Base-by-base conservation (phyloP, 2,888 invertebrate species). In the Nephrotoma flavescens region DNA sequence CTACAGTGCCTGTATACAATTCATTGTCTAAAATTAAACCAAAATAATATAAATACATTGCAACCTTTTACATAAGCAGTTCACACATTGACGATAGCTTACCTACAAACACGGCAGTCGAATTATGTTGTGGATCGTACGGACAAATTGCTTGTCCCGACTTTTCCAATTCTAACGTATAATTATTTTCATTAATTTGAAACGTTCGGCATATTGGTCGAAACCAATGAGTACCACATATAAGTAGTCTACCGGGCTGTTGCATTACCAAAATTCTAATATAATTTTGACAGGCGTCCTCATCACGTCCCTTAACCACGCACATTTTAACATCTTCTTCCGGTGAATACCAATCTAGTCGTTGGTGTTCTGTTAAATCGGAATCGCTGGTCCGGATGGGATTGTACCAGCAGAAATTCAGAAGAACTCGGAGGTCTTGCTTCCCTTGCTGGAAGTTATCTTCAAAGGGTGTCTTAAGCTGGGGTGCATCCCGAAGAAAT, bases 181-280 rank as follows among this genome's bases (percentile, higher is more conserved):
- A 97, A 89, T 95, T 95, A 91, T 95, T 96, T 86, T 94, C 93
- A 89, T 95, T 94, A 88, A 96, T 95, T 89, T 94, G 93, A 93
- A 97, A 98, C 90, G 96, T 96, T 88, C 97, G 93, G 92, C 98
- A 98, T 92, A 95, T 94, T 0, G 98, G 98, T 90, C 96, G 95
- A 94, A 97, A 98, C 89, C 98, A 97, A 93, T 98, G 98, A 88
- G 98, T 99, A 88, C 98, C 98, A 92, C 98, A 99, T 86, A 97
- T 95, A 89, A 98, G 94, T 86, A 98, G 93, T 89, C 94, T 94
- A 86, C 96, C 96, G 5, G 95, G 92, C 6, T 95, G 94, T 87
- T 95, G 94, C 89, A 96, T 95, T 87, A 96, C 96, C 92, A 98
- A 93, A 88, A 98, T 96, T 88, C 97, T 94, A 89, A 98, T 95